Evolutionary conservation across 1,140 invertebrate species (phyloP).

Genomic region (Kradibia gibbosae): DNA sequence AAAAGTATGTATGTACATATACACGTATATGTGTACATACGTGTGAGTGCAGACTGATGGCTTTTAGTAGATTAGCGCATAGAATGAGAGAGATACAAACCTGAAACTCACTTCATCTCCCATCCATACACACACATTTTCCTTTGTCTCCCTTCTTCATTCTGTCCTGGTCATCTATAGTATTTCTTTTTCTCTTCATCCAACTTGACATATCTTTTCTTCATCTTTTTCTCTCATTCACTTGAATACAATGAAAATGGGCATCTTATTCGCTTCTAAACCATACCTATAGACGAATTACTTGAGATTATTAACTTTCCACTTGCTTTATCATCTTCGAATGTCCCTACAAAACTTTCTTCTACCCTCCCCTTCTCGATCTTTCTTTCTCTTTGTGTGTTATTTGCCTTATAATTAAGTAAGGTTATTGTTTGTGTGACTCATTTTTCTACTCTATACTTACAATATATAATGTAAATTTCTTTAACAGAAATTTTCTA

Average conservation of each 20-base stretch:
- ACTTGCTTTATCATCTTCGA: constrained; percentile 43
- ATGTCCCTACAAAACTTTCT: neutral
- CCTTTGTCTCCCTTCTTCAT: neutral
- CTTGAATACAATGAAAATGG: constrained; percentile 33
- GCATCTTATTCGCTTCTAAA: constrained; percentile 26
- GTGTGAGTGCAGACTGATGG: constrained; percentile 45
- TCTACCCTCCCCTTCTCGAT: neutral
- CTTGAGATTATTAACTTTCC: constrained; percentile 50
- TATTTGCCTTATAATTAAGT: neutral
- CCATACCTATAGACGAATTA: constrained; percentile 42
- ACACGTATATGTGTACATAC: too few species aligned
- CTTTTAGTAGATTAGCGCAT: constrained; percentile 51
- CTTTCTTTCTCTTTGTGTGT: neutral
- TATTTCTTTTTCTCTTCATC: neutral
- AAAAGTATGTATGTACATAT: too few species aligned
- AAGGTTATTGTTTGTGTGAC: too few species aligned
- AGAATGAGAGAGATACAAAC: constrained; percentile 6
- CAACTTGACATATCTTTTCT: neutral
- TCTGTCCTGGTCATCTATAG: neutral
- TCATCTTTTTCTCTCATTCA: neutral
- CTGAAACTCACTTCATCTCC: neutral
- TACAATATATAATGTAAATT: too few species aligned
- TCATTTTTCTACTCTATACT: too few species aligned
- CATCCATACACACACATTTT: constrained; percentile 21
- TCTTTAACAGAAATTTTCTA: too few species aligned